phyloP scores from a whole-genome alignment of 2,888 invertebrate genomes.

The Tridacna gigas region DNA sequence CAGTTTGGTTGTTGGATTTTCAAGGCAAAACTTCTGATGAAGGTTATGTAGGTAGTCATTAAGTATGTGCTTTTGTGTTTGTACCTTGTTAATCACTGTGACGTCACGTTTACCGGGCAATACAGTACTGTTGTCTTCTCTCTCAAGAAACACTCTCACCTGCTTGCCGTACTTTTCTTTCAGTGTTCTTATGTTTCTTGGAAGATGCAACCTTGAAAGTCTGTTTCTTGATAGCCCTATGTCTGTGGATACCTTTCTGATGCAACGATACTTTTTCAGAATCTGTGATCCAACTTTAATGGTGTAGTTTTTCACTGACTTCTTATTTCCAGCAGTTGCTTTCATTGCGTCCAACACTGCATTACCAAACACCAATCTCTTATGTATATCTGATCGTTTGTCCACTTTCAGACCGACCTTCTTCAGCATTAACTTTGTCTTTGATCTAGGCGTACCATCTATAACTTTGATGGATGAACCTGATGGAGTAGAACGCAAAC shows the following conservation, averaged over 20 bases:
- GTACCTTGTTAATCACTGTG: neutral
- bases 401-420: neutral
- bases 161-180: conserved; percentile 17
- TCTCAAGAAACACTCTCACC: conserved; percentile 4
- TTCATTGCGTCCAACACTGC: neutral
- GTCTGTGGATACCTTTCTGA: neutral
- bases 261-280: neutral
- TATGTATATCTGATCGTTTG: neutral
- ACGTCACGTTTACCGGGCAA: neutral
- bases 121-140: neutral
- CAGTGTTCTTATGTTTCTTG: neutral
- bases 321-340: neutral
- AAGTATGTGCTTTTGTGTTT: conserved; percentile 22
- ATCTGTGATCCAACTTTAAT: neutral
- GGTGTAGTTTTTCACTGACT: neutral
- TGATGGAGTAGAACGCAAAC: neutral
- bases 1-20: conserved; percentile 33
- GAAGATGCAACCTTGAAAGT: neutral
- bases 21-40: conserved; percentile 33
- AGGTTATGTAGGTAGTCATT: conserved; percentile 39
- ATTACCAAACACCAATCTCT: neutral
- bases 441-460: neutral
- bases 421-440: neutral
- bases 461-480: neutral
- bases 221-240: neutral